These are phyloP conservation scores for Eristalis arbustorum DNA, from an alignment of 2,888 invertebrate species.

Conservation along the genomic window DNA sequence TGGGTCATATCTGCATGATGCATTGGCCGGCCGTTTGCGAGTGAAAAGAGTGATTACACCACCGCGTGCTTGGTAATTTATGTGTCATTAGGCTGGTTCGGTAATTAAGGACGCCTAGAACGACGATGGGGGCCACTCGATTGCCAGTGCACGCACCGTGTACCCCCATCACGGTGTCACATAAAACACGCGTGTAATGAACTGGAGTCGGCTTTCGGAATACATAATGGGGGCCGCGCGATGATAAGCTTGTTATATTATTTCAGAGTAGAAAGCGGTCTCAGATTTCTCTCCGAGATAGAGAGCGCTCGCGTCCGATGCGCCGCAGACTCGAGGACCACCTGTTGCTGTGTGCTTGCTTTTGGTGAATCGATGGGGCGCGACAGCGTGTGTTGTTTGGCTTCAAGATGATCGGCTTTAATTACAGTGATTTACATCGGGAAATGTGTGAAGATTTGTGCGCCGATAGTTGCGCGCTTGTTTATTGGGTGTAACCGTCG, in stretches of 20 bases:
- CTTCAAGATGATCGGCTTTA: slow-evolving; percentile 7
- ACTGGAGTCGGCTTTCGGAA: background rate
- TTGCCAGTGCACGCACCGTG: slow-evolving; percentile 29
- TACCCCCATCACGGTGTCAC: slow-evolving; percentile 44
- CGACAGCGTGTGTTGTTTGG: slow-evolving; percentile 3
- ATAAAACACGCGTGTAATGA: slow-evolving; percentile 8
- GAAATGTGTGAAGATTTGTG: slow-evolving; percentile 29
- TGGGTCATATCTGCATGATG: slow-evolving; percentile 1
- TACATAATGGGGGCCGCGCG: background rate
- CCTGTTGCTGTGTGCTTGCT: slow-evolving; percentile 7
- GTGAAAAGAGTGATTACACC: slow-evolving; percentile 28
- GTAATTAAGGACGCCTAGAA: slow-evolving; percentile 47
- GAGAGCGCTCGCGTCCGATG: slow-evolving; percentile 21
- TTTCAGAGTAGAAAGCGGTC: slow-evolving; percentile 25
- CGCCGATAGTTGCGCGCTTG: background rate
- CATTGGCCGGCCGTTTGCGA: slow-evolving; percentile 9
- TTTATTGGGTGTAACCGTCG: background rate
- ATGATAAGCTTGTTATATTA: slow-evolving; percentile 1
- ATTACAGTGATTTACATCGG: slow-evolving; percentile 22
- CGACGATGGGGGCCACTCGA: background rate
- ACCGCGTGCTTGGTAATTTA: slow-evolving; percentile 36
- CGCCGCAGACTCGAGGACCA: slow-evolving; percentile 1
- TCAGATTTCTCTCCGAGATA: slow-evolving; percentile 46
- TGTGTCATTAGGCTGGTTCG: slow-evolving; percentile 54
- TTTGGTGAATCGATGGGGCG: background rate